A percentile compares a stretch with the other conserved stretches of the same genome.
Evolutionary conservation across 2,113 vertebrate genomes (phyloP).

Genomic region (Pygoscelis adeliae): DNA sequence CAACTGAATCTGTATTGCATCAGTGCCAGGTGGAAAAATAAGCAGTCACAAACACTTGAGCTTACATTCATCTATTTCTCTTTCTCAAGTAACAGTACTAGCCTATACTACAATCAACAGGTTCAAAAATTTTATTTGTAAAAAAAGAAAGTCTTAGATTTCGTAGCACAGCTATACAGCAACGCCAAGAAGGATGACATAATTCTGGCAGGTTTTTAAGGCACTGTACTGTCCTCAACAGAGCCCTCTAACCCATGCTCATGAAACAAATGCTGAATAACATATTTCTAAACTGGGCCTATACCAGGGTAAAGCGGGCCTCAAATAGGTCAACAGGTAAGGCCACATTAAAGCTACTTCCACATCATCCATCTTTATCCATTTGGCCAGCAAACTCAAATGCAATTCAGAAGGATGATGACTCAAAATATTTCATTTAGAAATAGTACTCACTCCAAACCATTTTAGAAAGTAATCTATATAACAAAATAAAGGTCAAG

Average conservation of each 20-base stretch:
- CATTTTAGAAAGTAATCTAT: constrained; percentile 18
- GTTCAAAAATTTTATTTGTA: not conserved
- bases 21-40: not conserved
- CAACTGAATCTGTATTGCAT: not conserved
- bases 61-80: not conserved
- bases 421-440: constrained; percentile 17
- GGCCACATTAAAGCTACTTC: not conserved
- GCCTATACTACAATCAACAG: not conserved
- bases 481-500: constrained; percentile 35
- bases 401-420: not conserved
- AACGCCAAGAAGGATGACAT: not conserved
- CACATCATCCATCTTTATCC: not conserved
- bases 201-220: not conserved
- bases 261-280: not conserved
- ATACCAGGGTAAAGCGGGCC: not conserved
- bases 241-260: not conserved
- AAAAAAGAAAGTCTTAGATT: not conserved
- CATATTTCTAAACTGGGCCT: not conserved
- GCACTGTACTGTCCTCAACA: not conserved
- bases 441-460: not conserved
- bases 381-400: not conserved
- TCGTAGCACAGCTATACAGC: not conserved
- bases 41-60: not conserved
- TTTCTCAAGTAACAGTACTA: not conserved
- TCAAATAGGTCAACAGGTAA: not conserved